Evolutionary conservation across 2,113 vertebrate genomes (phyloP), one percentile per base, ranked within the genome.

Genomic region (Ailurus styani): DNA sequence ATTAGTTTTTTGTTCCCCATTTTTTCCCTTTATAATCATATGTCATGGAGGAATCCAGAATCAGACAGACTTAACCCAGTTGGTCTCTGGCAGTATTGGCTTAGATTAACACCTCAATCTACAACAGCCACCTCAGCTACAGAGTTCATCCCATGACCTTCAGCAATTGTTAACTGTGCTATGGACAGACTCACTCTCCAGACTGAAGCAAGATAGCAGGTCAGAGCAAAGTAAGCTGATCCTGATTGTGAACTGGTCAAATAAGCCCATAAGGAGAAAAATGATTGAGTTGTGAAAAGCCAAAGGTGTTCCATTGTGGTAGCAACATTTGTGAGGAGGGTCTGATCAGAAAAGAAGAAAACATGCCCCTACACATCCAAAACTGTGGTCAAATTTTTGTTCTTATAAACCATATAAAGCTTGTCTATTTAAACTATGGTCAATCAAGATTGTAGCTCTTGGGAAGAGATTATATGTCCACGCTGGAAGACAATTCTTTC

Each of bases 321-420:
- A 50, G 27, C 1, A n/a, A 0, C 0, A 5, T 64, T 78, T 21
- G 11, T 4, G 31, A 91, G 2, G 14, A 84, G 1, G 9, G 7
- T 10, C 20, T 25, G n/a, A 34, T 54, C 14, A 68, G 21, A 11
- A 79, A 89, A 40, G 7, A 68, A 17, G 27, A 60, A 79, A n/a
- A 20, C 5, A 40, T 29, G 4, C 10, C 47, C 34, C 1, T 1
- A 7, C 40, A 5, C 0, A 7, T 21, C 0, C 34, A 73, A 54
- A 77, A 27, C 5, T 29, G 8, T 60, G 31, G 15, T 91, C 14
- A 47, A 4, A 18, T 40, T 21, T 87, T 84, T 72, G 17, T 64
- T 64, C 42, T 54, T n/a, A 37, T 21, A 50, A 50, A 13, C 23
- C 21, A 25, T 10, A 83, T 27, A 7, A 29, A 62, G n/a, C 12